These are phyloP conservation scores for Pongo pygmaeus DNA, from an alignment of 2,113 vertebrate genomes.

Conservation along the genomic window DNA sequence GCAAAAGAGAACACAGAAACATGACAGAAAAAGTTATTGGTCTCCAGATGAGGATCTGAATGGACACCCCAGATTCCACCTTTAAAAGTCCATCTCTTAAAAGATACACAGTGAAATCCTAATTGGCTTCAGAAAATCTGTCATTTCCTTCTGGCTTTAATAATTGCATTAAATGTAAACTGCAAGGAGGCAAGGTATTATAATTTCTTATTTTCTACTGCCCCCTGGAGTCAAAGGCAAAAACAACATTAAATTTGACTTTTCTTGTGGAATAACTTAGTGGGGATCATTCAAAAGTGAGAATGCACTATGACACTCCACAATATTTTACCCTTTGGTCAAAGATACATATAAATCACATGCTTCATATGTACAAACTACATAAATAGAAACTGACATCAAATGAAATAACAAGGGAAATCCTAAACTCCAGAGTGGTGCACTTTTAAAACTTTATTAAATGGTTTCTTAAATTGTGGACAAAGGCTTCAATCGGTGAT, in stretches of 20 bases:
- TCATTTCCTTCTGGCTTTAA: slow-evolving; percentile 67
- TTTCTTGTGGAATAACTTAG: slow-evolving; percentile 6
- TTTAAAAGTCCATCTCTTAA: slow-evolving; percentile 39
- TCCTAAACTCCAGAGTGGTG: neutral
- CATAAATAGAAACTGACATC: neutral
- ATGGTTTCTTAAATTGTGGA: neutral
- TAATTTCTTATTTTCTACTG: slow-evolving; percentile 79
- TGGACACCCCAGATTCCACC: neutral
- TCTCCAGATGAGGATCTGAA: slow-evolving; percentile 36
- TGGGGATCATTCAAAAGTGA: rapidly evolving
- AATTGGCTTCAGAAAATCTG: slow-evolving; percentile 64
- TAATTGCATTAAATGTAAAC: slow-evolving; percentile 39
- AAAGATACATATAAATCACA: neutral
- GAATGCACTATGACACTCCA: neutral
- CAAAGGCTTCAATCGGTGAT: neutral
- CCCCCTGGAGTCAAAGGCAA: slow-evolving; percentile 77
- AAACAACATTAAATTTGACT: neutral
- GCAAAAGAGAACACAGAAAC: neutral
- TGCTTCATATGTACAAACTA: neutral
- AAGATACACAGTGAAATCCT: slow-evolving; percentile 31
- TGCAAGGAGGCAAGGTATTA: neutral
- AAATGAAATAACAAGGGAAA: neutral
- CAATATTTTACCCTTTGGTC: neutral
- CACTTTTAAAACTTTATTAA: neutral
- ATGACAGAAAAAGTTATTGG: neutral